Evolutionary conservation across 2,113 vertebrate genomes (phyloP), one percentile per base, ranked within the genome.

Genomic region (Pseudopodoces humilis): DNA sequence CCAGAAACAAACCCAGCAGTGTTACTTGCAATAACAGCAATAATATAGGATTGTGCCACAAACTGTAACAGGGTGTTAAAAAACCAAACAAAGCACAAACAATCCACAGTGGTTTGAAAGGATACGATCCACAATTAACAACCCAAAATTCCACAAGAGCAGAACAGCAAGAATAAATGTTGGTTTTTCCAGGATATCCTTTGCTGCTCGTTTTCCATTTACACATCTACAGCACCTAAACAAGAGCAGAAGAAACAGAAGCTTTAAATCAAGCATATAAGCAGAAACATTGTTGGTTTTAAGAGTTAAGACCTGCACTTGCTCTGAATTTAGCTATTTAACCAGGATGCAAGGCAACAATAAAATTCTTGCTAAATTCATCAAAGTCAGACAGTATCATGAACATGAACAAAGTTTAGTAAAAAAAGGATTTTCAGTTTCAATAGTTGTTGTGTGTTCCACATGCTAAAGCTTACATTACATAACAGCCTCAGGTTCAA

Each of bases 81-180:
- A 81, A 79, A 41, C 4, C 47, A 52, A 69, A 39, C 27, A 30
- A 60, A 33, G 33, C 70, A 58, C 33, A 39, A 79, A 46, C 23
- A 69, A 55, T 7, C 35, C 3, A 0, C 53, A 59, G 15, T 0
- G 0, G 17, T 60, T 88, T 41, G 50, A 64, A 98, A 99, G 99
- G 99, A 99, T 99, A 99, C 99, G 99, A 96, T 99, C 99, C 74
- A 99, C 98, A 89, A 99, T 96, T 80, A 99, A 96, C 76, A 99
- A 97, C 24, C 99, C 99, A 27, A 99, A 99, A 97, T 99, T 99
- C 98, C 98, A 99, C 55, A 99, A 92, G 31, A 99, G 98, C 75
- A 99, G 98, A 14, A 98, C 98, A 0, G 99, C 98, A 37, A 99
- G 97, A 94, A 99, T 95, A 86, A 99, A 99, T 9, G 97, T 89